Evolutionary conservation across 2,797 vertebrate species (phyloP).

Genomic region (Eleutherodactylus coqui): DNA sequence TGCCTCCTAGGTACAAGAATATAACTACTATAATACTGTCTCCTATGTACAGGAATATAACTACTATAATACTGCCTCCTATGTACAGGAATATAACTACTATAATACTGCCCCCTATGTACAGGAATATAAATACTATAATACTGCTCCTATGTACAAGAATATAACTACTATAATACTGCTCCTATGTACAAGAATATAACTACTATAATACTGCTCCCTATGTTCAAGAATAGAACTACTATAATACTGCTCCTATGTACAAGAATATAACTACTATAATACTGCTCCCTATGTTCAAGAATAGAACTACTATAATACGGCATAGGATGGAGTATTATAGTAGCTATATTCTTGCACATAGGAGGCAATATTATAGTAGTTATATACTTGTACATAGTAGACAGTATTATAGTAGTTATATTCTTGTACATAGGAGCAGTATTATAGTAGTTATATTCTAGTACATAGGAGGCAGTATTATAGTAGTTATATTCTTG

Average conservation of each 20-base stretch:
- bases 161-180: background rate
- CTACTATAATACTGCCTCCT: background rate
- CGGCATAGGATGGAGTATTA: no score
- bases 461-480: no score
- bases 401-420: no score
- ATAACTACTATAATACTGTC: conserved; percentile 12
- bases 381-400: no score
- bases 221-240: background rate
- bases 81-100: background rate
- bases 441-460: no score
- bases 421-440: no score
- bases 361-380: no score
- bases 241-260: background rate
- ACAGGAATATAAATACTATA: conserved; percentile 6
- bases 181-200: background rate
- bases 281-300: background rate
- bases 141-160: background rate
- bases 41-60: conserved; percentile 1
- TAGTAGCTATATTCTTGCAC: no score
- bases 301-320: conserved; percentile 4
- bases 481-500: no score
- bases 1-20: background rate
- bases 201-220: background rate
- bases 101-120: background rate
- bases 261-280: background rate